Evolutionary conservation across 2,888 invertebrate species (phyloP).

Genomic region (Prionchulus punctatus): DNA sequence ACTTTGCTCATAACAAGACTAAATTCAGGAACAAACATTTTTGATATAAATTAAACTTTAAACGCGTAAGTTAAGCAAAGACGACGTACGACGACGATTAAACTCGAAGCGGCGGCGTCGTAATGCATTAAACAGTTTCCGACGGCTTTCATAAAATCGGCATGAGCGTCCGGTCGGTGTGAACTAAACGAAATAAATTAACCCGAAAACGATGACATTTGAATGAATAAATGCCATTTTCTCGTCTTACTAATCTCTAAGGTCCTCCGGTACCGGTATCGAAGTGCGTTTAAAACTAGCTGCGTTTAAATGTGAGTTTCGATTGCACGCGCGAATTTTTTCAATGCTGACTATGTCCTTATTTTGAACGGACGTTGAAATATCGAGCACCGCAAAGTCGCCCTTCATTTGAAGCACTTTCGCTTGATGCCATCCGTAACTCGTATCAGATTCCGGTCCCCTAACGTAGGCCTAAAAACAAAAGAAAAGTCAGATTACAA

Average conservation of each 20-base stretch:
- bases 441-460: neutral
- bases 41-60: neutral
- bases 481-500: too few species aligned
- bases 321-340: neutral
- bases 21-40: neutral
- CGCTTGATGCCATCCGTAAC: constrained; percentile 1
- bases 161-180: neutral
- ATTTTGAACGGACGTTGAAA: neutral
- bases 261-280: constrained; percentile 78
- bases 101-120: neutral
- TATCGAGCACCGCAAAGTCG: constrained; percentile 4
- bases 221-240: neutral
- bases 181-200: neutral
- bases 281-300: neutral
- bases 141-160: neutral
- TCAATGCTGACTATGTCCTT: neutral
- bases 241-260: constrained; percentile 71
- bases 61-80: neutral
- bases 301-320: neutral
- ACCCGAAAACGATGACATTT: neutral
- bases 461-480: neutral
- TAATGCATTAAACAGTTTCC: neutral
- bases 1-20: constrained; percentile 39
- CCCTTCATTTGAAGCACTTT: constrained; percentile 6
- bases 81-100: neutral